phyloP scores from a whole-genome alignment of 1,140 invertebrate genomes.

The Drosophila paulistorum region DNA sequence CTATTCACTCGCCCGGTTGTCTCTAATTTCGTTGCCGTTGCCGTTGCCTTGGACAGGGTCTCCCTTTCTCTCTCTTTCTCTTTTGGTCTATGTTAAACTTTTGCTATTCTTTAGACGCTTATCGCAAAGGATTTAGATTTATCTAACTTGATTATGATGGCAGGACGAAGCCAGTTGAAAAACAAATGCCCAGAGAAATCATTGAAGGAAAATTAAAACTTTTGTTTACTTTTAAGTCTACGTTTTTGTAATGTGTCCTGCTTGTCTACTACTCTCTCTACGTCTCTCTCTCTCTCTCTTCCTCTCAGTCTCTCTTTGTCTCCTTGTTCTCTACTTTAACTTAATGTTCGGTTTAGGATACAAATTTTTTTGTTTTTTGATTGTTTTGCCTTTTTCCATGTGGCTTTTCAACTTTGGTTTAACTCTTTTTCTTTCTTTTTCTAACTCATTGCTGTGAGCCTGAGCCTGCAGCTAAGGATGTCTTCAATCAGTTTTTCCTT shows the following conservation, averaged over 20 bases:
- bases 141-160: constrained; percentile 79
- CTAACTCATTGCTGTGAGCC: background rate
- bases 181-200: constrained; percentile 78
- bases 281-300: background rate
- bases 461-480: constrained; percentile 2
- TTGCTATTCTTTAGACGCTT: constrained; percentile 72
- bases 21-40: constrained; percentile 68
- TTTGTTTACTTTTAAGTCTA: constrained; percentile 73
- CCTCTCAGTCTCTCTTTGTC: too few relatives aligned
- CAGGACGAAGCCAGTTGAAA: constrained; percentile 23
- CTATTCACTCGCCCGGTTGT: constrained; percentile 71
- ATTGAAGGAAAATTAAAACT: constrained; percentile 79
- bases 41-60: constrained; percentile 34
- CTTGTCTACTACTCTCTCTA: background rate
- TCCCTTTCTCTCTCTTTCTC: background rate
- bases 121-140: constrained; percentile 80
- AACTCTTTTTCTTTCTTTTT: background rate
- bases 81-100: constrained; percentile 17
- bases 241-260: constrained; percentile 8
- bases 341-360: constrained; percentile 17
- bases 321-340: background rate
- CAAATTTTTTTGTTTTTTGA: constrained; percentile 17
- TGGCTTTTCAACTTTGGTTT: too few relatives aligned
- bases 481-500: constrained; percentile 11
- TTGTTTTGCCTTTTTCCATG: background rate